Evolutionary conservation across 2,113 vertebrate genomes (phyloP), one percentile per base, ranked within the genome.

Genomic region (Rhagologus leucostigma): DNA sequence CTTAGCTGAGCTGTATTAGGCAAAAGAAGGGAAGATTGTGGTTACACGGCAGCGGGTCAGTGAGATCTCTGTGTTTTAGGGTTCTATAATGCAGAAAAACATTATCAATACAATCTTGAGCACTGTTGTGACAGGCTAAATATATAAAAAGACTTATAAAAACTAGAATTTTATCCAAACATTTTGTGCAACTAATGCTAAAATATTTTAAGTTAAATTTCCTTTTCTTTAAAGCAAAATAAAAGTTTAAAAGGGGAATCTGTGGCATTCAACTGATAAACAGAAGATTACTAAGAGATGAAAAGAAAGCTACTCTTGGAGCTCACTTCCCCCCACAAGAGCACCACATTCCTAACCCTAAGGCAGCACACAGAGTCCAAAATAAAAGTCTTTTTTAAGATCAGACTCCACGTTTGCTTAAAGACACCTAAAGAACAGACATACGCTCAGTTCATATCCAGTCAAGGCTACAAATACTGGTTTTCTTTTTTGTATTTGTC

Each of bases 111-210:
- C 97, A 98, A 98, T 98, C 97, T 98, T 98, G 97, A 98, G 98
- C 98, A 98, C 98, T 98, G 98, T 98, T 98, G 98, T 98, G 98
- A 99, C 98, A 98, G 97, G 98, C 98, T 98, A 98, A 98, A 98
- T 99, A 99, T 98, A 99, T 99, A 99, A 99, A 99, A 99, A 99
- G 97, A 98, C 98, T 99, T 99, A 99, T 99, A 99, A 99, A 99
- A 99, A 99, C 98, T 99, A 99, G 98, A 99, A 98, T 99, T 98
- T 98, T 98, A 98, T 98, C 98, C 98, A 99, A 98, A 98, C 98
- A 97, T 98, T 98, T 98, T 98, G 98, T 98, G 98, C 98, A 98
- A 99, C 98, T 98, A 99, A 99, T 97, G 98, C 98, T 98, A 98
- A 98, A 97, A 98, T 98, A 98, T 98, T 98, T 97, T 98, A 98